A percentile compares a stretch with the other conserved stretches of the same genome.
These are phyloP conservation scores for Marcusenius ussheri DNA, from an alignment of 2,113 vertebrate genomes.

Conservation along the genomic window DNA sequence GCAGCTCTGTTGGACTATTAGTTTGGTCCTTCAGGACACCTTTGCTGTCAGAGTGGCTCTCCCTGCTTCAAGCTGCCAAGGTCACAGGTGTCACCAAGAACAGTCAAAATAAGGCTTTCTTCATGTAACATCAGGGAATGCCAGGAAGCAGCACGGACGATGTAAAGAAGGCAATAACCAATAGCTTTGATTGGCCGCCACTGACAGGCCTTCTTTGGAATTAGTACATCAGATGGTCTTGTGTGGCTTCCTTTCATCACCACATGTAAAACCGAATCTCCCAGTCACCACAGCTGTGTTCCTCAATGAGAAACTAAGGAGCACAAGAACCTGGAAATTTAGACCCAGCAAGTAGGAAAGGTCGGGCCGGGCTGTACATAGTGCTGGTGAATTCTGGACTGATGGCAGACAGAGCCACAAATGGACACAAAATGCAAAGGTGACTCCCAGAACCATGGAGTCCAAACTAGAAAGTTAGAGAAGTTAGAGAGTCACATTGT, in stretches of 20 bases:
- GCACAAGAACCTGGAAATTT: background rate
- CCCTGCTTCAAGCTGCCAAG: background rate
- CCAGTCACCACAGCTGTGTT: background rate
- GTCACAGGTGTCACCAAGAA: background rate
- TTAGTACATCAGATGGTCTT: background rate
- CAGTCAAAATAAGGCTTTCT: background rate
- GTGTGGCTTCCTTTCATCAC: background rate
- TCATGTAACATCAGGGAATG: background rate
- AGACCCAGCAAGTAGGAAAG: conserved; percentile 14
- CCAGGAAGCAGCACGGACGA: background rate
- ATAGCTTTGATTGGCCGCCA: background rate
- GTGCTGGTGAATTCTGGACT: conserved; percentile 21
- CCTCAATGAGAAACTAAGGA: background rate
- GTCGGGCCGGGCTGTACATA: conserved; percentile 27
- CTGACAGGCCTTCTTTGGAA: background rate
- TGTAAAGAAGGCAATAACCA: background rate
- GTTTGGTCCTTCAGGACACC: background rate
- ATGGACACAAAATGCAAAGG: conserved; percentile 31
- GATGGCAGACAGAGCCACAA: conserved; percentile 18
- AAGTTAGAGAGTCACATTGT: background rate
- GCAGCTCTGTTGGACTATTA: background rate
- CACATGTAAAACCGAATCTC: background rate
- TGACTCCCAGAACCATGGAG: background rate
- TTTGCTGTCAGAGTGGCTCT: background rate
- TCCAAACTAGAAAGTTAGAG: background rate